These are phyloP conservation scores for Pangasianodon gigas DNA, from an alignment of 2,113 vertebrate species.

Conservation along the genomic window DNA sequence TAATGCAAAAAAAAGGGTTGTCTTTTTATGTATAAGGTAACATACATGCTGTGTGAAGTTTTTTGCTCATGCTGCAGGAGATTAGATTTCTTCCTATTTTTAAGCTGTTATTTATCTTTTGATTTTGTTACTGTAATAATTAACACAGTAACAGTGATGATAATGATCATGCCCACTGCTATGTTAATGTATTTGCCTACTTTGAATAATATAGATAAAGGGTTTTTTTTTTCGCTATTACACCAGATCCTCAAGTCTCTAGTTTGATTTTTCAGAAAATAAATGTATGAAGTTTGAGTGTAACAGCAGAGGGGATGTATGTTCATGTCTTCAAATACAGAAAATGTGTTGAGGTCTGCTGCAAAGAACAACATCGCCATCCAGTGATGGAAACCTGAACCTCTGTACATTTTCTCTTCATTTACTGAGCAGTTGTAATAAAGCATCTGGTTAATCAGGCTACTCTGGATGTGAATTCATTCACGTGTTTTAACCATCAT, in stretches of 20 bases:
- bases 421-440: background rate
- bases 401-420: background rate
- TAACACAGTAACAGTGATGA: background rate
- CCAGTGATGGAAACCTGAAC: background rate
- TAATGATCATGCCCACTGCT: background rate
- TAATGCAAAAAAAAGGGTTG: background rate
- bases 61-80: background rate
- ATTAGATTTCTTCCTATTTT: background rate
- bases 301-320: background rate
- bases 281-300: background rate
- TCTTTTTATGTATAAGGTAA: background rate
- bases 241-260: background rate
- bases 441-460: background rate
- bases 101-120: background rate
- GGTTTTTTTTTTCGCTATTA: too few species aligned
- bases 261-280: background rate
- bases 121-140: background rate
- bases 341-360: background rate
- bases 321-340: background rate
- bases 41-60: background rate
- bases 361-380: background rate
- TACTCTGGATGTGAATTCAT: background rate
- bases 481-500: background rate
- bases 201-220: background rate
- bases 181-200: background rate